Conservation (phyloP, 2,113 vertebrate genomes). For the Rhagologus leucostigma region DNA sequence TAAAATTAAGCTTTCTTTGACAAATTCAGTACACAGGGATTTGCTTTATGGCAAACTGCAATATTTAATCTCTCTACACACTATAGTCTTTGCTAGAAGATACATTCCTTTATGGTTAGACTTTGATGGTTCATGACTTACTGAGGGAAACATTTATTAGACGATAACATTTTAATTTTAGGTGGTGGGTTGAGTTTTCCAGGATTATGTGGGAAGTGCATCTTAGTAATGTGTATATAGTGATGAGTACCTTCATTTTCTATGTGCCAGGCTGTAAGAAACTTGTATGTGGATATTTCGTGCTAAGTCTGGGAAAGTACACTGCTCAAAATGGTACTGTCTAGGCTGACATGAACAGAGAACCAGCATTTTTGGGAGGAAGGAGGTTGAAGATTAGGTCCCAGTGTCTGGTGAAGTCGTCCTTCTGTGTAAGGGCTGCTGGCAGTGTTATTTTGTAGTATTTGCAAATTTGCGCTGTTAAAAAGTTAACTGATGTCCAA, state of each 20-base stretch:
- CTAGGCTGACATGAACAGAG: not conserved
- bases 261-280: not conserved
- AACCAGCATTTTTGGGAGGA: rapidly evolving
- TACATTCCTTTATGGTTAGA: not conserved
- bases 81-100: not conserved
- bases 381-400: rapidly evolving
- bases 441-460: not conserved
- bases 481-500: not conserved
- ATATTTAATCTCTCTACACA: not conserved
- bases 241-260: not conserved
- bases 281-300: not conserved
- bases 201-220: not conserved
- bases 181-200: not conserved
- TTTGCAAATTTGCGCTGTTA: not conserved
- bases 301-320: not conserved
- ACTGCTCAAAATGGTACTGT: not conserved
- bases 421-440: not conserved
- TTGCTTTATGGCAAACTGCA: not conserved
- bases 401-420: rapidly evolving
- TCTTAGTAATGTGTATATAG: not conserved
- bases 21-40: not conserved
- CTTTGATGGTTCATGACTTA: not conserved
- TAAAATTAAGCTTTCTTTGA: not conserved
- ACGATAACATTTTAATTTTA: not conserved
- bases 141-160: not conserved